These are phyloP conservation scores for Felis chaus DNA, from an alignment of 2,113 vertebrate species.

Conservation along the genomic window DNA sequence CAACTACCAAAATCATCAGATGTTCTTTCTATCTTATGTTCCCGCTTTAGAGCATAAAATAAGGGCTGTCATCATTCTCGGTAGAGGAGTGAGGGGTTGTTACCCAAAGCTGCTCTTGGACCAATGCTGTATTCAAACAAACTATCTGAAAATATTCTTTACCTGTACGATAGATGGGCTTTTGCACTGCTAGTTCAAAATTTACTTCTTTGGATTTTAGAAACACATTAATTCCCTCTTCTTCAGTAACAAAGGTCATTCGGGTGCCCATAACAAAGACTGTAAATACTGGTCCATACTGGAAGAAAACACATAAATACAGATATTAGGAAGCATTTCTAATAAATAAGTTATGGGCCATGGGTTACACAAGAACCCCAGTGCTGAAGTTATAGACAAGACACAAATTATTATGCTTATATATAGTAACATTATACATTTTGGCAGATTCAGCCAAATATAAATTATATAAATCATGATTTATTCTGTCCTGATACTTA, in stretches of 20 bases:
- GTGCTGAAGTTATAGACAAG: background rate
- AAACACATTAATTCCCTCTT: conserved; percentile 86
- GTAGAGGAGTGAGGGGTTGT: background rate
- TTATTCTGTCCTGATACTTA: background rate
- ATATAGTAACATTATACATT: background rate
- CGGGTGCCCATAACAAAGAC: conserved; percentile 86
- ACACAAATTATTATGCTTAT: background rate
- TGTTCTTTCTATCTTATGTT: background rate
- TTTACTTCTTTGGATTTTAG: conserved; percentile 88
- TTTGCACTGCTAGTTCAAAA: conserved; percentile 89
- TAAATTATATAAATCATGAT: background rate
- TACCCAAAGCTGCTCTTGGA: background rate
- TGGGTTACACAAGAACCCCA: background rate
- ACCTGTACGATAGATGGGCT: conserved; percentile 86
- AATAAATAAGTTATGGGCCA: background rate
- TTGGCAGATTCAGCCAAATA: background rate
- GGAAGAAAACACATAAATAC: conserved; percentile 63
- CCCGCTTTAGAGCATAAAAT: background rate
- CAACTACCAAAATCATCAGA: background rate
- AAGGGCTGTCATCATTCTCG: background rate
- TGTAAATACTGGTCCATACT: conserved; percentile 91
- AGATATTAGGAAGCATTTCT: conserved; percentile 46
- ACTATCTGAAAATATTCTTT: conserved; percentile 53
- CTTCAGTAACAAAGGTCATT: conserved; percentile 89
- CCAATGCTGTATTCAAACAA: background rate